A percentile compares a stretch with the other conserved stretches of the same genome.
These are phyloP conservation scores for Amphilophus citrinellus DNA, from an alignment of 2,113 vertebrate genomes.

Conservation along the genomic window DNA sequence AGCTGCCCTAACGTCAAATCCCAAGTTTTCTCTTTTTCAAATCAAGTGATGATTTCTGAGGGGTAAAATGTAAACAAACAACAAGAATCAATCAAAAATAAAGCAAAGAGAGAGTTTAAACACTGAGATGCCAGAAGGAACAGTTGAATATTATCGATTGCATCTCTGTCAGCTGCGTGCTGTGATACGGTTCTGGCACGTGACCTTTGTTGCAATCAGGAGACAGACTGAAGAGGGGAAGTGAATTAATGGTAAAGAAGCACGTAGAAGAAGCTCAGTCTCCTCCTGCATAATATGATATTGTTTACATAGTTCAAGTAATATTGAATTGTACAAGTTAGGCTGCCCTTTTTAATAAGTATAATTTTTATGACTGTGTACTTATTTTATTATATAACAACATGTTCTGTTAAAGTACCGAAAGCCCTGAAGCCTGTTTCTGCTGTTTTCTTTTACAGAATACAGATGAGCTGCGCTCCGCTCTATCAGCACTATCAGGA, in stretches of 20 bases:
- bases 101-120: background rate
- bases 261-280: background rate
- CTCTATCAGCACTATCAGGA: slow-evolving; percentile 43
- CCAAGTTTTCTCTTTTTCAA: slow-evolving; percentile 19
- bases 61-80: background rate
- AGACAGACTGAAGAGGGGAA: background rate
- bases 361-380: background rate
- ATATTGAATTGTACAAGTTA: background rate
- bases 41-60: background rate
- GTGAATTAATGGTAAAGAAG: background rate
- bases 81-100: background rate
- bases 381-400: slow-evolving; percentile 8
- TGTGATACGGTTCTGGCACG: background rate
- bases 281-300: background rate
- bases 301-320: slow-evolving; percentile 1
- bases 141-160: slow-evolving; percentile 22
- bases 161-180: background rate
- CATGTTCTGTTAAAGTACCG: slow-evolving; percentile 14
- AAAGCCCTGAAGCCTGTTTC: slow-evolving; percentile 24
- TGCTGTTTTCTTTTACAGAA: slow-evolving; percentile 40
- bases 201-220: slow-evolving; percentile 7
- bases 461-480: slow-evolving; percentile 42
- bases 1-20: background rate
- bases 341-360: background rate
- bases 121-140: background rate